Base-by-base conservation (phyloP, 1,140 invertebrate species). In the Hyles euphorbiae region DNA sequence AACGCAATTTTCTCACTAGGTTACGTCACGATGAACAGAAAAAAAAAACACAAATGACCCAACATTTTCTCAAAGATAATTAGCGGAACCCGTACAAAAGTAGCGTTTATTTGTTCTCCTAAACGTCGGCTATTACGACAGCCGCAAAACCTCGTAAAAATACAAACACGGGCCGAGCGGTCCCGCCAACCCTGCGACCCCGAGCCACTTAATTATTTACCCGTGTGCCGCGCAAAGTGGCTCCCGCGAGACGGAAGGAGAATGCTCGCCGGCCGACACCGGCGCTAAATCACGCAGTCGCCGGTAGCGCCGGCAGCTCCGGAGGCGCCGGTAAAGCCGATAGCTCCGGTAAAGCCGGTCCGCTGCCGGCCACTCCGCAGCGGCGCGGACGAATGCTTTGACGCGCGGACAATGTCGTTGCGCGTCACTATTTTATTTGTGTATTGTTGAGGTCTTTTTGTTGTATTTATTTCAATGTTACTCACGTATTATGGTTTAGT, bases 271-370 rank as follows among this genome's bases (percentile, higher is more conserved):
- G 55, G 53, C 53, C 56, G 68, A 71, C 70, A 69, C 49, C 51
- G 56, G 53, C 58, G 68, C 63, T 77, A 74, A 70, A 70, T 74
- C 74, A 72, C 61, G 56, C 58, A 34, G 32, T 10, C 1, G 56
- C 57, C 58, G 51, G 36, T 7, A 36, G 36, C 36, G 36, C 7
- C 36, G 36, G 36, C 4, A 5, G 8, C 36, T 10, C 32, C 12
- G 48, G 32, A 34, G 32, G 22, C 1, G 56, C 57, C 58, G 51
- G 36, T 8, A 40, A 22, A 22, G 22, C 22, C 48, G 48, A 7
- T 4, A 4, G 22, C 1, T 53, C 57, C 58, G 51, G 36, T 8
- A 40, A 22, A 22, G 22, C 22, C 48, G 48, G 32, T 8, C 6
- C 32, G 7, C 36, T 40, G 36, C 36, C 36, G 36, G 4, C 36